phyloP scores from a whole-genome alignment of 2,113 vertebrate species.

The Misgurnus anguillicaudatus region DNA sequence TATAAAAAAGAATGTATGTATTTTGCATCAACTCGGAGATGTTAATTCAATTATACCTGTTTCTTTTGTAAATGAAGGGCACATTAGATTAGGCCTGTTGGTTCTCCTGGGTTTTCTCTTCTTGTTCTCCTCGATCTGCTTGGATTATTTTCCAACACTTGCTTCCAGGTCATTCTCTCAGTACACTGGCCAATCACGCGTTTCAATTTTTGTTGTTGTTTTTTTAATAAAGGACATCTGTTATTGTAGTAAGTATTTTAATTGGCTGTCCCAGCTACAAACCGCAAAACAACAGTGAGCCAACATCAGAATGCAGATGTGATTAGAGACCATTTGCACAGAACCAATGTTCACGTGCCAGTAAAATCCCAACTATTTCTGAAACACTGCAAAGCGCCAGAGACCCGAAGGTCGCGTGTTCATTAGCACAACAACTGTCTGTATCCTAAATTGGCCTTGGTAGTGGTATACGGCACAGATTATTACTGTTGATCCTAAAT shows the following conservation, averaged over 20 bases:
- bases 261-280: constrained; percentile 31
- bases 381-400: neutral
- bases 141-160: neutral
- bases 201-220: constrained; percentile 15
- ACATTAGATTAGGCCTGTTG: neutral
- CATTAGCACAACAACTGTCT: neutral
- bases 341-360: constrained; percentile 5
- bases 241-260: constrained; percentile 50
- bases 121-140: neutral
- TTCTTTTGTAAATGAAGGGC: neutral
- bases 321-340: constrained; percentile 5
- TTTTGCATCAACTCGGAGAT: neutral
- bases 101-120: neutral
- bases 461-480: neutral
- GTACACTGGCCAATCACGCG: constrained; percentile 4
- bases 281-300: constrained; percentile 25
- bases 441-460: neutral
- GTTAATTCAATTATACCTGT: neutral
- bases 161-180: neutral
- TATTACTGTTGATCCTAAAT: constrained; percentile 22
- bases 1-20: neutral
- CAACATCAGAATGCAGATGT: constrained; percentile 26
- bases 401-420: neutral
- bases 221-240: constrained; percentile 54
- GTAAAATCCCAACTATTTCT: neutral